A percentile compares a stretch with the other conserved stretches of the same genome.
Conservation (phyloP, 2,113 vertebrate species). For the Melanerpes aurifrons region DNA sequence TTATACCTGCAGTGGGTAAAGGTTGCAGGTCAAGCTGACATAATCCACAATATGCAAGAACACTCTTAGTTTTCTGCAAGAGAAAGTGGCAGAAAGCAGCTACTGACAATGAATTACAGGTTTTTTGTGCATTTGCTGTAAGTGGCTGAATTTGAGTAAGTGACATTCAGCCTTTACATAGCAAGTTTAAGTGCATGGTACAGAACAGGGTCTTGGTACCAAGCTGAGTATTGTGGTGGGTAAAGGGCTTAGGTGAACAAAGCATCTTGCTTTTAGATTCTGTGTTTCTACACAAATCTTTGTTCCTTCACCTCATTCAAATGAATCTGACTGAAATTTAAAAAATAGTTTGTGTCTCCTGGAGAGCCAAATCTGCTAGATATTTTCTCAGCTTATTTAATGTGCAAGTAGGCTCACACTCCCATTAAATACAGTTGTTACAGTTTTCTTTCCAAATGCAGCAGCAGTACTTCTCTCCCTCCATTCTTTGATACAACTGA, state of each 20-base stretch:
- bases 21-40: slow-evolving; percentile 33
- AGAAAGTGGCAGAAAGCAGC: neutral
- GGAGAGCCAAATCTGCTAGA: neutral
- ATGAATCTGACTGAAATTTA: neutral
- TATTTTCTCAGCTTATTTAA: neutral
- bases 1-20: neutral
- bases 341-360: neutral
- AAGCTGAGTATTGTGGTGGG: neutral
- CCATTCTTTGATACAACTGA: neutral
- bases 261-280: neutral
- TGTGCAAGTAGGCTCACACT: neutral
- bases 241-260: neutral
- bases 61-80: neutral
- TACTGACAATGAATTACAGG: neutral
- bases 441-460: neutral
- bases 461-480: neutral
- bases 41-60: neutral
- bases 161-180: neutral
- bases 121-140: neutral
- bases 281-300: neutral
- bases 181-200: neutral
- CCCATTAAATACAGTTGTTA: neutral
- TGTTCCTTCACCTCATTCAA: neutral
- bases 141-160: neutral
- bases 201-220: neutral